Percentiles rank a stretch among this genome's conserved stretches.
Conservation (phyloP, 2,113 vertebrate genomes). For the Microcebus tavaratra region DNA sequence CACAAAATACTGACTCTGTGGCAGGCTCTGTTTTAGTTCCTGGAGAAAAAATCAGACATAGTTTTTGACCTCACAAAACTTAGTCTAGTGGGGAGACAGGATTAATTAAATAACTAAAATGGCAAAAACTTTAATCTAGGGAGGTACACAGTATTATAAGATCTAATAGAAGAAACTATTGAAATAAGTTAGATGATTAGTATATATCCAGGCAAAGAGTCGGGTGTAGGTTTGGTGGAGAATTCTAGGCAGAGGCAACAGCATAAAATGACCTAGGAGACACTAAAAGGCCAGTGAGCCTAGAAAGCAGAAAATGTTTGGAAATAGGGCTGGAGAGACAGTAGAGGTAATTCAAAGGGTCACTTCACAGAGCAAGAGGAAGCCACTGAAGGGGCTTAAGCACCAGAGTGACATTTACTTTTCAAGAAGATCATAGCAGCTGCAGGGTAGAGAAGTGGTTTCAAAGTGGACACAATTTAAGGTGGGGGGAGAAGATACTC, state of each 20-base stretch:
- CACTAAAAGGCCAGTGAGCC: background rate
- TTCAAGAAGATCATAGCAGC: background rate
- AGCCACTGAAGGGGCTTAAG: background rate
- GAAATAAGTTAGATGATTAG: background rate
- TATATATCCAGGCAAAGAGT: background rate
- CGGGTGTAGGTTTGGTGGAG: background rate
- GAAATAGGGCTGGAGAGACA: background rate
- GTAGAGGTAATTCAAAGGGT: background rate
- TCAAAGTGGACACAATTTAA: background rate
- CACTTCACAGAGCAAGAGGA: background rate
- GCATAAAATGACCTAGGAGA: background rate
- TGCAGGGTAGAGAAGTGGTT: background rate
- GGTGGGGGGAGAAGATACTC: background rate
- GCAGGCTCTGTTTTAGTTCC: background rate
- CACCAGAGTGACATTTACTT: background rate
- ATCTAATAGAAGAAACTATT: slow-evolving; percentile 13
- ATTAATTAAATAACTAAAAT: slow-evolving; percentile 24
- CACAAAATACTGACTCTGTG: background rate
- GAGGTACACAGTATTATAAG: background rate
- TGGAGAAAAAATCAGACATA: background rate
- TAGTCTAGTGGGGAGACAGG: background rate
- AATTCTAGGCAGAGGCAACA: background rate
- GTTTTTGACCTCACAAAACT: slow-evolving; percentile 16
- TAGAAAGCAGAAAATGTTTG: background rate
- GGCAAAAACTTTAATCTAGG: background rate